These are phyloP conservation scores for Ormyrus pomaceus DNA, from an alignment of 2,888 invertebrate species.

Conservation along the genomic window DNA sequence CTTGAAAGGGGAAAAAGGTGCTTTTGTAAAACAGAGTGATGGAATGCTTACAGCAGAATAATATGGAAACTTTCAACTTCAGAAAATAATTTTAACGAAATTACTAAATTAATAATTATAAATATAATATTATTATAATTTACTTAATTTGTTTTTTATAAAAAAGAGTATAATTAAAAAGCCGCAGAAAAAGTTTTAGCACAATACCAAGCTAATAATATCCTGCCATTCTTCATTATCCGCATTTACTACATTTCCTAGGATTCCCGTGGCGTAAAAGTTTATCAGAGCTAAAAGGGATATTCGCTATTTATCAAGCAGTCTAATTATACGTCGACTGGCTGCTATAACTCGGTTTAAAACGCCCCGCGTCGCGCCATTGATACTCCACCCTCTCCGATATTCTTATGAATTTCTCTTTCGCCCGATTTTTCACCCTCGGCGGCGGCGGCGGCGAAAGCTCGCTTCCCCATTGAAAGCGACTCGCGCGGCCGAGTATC, in stretches of 20 bases:
- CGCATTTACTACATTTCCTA: too few relatives aligned
- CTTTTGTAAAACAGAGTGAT: too few relatives aligned
- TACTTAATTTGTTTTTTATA: too few relatives aligned
- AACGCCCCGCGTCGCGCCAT: background rate
- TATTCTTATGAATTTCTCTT: constrained; percentile 33
- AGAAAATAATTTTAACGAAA: too few relatives aligned
- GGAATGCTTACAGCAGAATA: too few relatives aligned
- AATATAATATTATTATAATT: too few relatives aligned
- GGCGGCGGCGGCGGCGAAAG: background rate
- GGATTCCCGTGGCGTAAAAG: background rate
- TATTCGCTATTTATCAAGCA: constrained; percentile 19
- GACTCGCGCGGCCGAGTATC: constrained; percentile 23
- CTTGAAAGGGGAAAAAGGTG: background rate
- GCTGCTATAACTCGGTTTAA: constrained; percentile 2
- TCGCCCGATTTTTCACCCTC: constrained; percentile 1
- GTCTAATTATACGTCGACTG: constrained; percentile 26
- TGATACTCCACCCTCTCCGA: constrained; percentile 2
- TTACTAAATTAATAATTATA: too few relatives aligned
- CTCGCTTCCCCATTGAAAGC: background rate
- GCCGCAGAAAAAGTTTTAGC: too few relatives aligned
- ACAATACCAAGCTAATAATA: too few relatives aligned
- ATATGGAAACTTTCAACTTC: too few relatives aligned
- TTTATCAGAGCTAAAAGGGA: constrained; percentile 20
- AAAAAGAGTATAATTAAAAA: too few relatives aligned
- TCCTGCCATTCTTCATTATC: too few relatives aligned